phyloP scores from a whole-genome alignment of 2,113 vertebrate genomes.

The Hypanus sabinus region DNA sequence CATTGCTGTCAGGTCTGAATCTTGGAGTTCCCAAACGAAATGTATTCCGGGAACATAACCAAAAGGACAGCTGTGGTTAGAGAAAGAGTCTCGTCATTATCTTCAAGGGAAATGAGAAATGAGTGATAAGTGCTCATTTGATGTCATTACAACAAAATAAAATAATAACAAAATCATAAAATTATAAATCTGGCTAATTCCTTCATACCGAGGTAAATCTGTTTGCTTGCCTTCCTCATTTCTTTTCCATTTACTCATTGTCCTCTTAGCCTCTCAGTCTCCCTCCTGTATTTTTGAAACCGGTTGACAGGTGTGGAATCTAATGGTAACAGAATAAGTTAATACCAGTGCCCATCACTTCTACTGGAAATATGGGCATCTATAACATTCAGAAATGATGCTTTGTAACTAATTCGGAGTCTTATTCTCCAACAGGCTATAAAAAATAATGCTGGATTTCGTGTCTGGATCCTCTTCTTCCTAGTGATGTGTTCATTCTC shows the following conservation, averaged over 20 bases:
- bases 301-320: background rate
- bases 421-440: constrained; percentile 68
- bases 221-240: background rate
- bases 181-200: too few relatives aligned
- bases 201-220: background rate
- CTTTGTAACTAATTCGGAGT: background rate
- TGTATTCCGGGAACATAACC: too few relatives aligned
- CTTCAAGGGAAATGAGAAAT: too few relatives aligned
- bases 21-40: too few relatives aligned
- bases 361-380: background rate
- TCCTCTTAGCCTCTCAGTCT: background rate
- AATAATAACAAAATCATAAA: too few relatives aligned
- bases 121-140: too few relatives aligned
- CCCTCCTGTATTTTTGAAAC: background rate
- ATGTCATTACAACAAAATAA: too few relatives aligned
- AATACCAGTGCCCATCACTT: background rate
- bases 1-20: too few relatives aligned
- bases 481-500: constrained; percentile 98
- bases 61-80: too few relatives aligned
- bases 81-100: too few relatives aligned
- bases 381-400: background rate
- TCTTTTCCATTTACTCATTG: background rate
- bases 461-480: constrained; percentile 98
- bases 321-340: background rate
- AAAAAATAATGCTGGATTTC: constrained; percentile 95